Evolutionary conservation across 2,888 invertebrate species (phyloP), one percentile per base, ranked within the genome.

Genomic region (Corythucha ciliata): DNA sequence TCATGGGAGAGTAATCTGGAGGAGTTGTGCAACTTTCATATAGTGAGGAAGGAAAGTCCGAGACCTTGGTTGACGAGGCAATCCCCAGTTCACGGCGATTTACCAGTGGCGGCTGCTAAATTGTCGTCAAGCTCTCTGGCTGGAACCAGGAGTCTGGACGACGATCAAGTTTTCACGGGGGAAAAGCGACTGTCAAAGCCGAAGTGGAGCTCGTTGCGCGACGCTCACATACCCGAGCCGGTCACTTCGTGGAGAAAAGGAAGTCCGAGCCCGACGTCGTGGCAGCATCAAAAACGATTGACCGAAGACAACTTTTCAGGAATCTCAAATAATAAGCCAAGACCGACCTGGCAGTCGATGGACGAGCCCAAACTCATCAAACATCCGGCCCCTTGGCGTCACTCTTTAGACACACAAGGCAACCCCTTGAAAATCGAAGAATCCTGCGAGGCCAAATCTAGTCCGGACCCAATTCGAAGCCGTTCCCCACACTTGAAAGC

Each of bases 321-420:
- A n/a, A n/a, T n/a, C n/a, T n/a, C n/a, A n/a, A n/a, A n/a, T n/a
- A n/a, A n/a, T 7, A 41, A 40, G 2, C 45, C 51, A 8, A 44
- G 41, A 51, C 51, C 51, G 8, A 33, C 45, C 21, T 51, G 51
- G 51, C 44, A 45, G 22, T 51, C 51, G 8, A 37, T 51, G 14
- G 21, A 41, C 6, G 51, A 51, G 24, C 49, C 49, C 7, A 6
- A 41, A 34, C 40, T 41, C 32, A 49, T 49, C 3, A 49, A 49
- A 14, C 32, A 40, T 16, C 36, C 49, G 4, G 39, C 48, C 12
- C 49, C 49, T 32, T 49, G 49, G 49, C 29, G 49, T n/a, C 49
- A 49, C 22, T 49, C 49, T 14, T 41, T 49, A 40, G 21, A 26
- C 8, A 41, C 42, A 10, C 49, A 49, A 32, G 42, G 49, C 18